Evolutionary conservation across 2,797 vertebrate species (phyloP), one percentile per base, ranked within the genome.

Genomic region (Acipenser ruthenus): DNA sequence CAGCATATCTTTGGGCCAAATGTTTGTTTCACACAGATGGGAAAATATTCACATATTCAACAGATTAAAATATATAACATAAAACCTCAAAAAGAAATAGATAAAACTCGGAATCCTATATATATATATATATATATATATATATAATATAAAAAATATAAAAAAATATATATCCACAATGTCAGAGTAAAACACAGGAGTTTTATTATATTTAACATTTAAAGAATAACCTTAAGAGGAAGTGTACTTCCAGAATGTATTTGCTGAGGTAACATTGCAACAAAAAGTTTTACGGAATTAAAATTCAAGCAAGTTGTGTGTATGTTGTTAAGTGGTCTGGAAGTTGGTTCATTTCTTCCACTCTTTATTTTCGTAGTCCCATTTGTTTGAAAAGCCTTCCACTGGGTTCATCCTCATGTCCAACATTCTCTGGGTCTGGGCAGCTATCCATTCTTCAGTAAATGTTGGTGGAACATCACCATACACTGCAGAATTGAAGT

Each of bases 361-460:
- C 50, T 93, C 84, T 0, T 94, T 94, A 76, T 94, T 96, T 64
- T 97, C 93, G 18, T 88, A 99, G 87, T 99, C 96, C 96, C 96
- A 99, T 7, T 96, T 80, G 77, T 90, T 12, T 0, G 94, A 74
- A 53, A 97, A 70, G 67, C 95, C 96, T 69, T 94, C 68, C 8
- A 99, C 69, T 0, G 94, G 95, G 70, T 90, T 91, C 0, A 91
- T 69, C 81, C 91, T 90, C 95, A 98, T 94, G 82, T 99, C 96
- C 74, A 99, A 77, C 91, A 93, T 89, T 60, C 92, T 89, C 86
- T 96, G 92, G 4, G 94, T 82, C 90, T 98, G 92, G 74, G 81
- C 86, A 0, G 88, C 75, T 75, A 93, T 73, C 81, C 86, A 91
- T 1, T 96, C 95, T 0, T 76, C 8, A 0, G 90, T 88, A 15